These are phyloP conservation scores for Drosophila anomalata DNA, from an alignment of 2,888 invertebrate genomes.

Conservation along the genomic window DNA sequence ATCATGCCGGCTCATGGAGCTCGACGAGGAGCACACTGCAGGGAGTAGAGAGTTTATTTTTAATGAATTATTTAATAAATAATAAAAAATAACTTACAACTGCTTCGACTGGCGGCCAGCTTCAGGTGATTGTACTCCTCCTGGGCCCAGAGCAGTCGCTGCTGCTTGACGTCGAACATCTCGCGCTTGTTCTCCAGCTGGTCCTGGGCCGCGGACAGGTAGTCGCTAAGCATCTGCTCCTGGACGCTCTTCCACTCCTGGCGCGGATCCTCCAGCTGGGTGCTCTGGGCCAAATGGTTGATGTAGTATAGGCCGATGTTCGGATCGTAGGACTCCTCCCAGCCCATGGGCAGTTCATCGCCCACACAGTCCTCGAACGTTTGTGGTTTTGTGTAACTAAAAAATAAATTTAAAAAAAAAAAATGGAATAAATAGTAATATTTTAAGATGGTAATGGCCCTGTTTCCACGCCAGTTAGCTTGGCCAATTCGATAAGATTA, in stretches of 20 bases:
- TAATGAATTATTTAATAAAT: neutral
- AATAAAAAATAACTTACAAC: constrained; percentile 88
- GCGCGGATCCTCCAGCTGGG: constrained; percentile 98
- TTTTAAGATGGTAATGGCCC: constrained; percentile 30
- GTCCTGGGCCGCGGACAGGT: constrained; percentile 97
- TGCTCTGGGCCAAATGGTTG: constrained; percentile 97
- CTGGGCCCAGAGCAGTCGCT: constrained; percentile 95
- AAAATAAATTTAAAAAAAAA: neutral
- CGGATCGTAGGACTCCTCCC: constrained; percentile 98
- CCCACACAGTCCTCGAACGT: constrained; percentile 99
- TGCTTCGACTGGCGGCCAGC: constrained; percentile 94
- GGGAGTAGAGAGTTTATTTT: neutral
- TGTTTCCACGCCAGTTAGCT: constrained; percentile 77
- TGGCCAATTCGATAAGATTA: constrained; percentile 79
- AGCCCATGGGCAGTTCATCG: constrained; percentile 97
- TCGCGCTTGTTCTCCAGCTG: constrained; percentile 98
- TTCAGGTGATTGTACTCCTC: constrained; percentile 97
- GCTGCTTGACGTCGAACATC: constrained; percentile 97
- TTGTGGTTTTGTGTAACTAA: constrained; percentile 98
- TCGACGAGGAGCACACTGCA: constrained; percentile 94
- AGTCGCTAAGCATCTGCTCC: constrained; percentile 98
- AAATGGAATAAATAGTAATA: too few species aligned
- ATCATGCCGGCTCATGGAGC: constrained; percentile 96
- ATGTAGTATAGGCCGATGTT: constrained; percentile 98
- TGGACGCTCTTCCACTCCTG: constrained; percentile 98